Conservation (phyloP, 2,888 invertebrate genomes). For the Erebia ligea region DNA sequence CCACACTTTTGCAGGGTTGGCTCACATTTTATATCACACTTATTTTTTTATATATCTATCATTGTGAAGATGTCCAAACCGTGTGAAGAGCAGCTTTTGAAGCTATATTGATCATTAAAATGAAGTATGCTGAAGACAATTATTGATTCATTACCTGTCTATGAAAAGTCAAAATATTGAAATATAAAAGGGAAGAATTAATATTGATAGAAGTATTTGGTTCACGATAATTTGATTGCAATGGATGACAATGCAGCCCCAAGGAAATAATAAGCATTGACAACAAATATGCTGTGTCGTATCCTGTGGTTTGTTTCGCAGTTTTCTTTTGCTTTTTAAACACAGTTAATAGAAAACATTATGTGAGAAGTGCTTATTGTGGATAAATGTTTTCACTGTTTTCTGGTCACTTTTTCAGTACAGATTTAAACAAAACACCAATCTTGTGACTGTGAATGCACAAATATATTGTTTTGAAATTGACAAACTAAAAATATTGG, state of each 20-base stretch:
- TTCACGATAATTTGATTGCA: not conserved
- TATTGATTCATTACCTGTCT: not conserved
- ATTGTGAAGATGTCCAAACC: constrained; percentile 52
- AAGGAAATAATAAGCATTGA: constrained; percentile 3
- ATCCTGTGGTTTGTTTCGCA: constrained; percentile 33
- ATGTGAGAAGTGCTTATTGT: constrained; percentile 48
- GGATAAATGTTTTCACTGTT: constrained; percentile 64
- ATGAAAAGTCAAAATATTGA: constrained; percentile 1
- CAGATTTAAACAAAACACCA: constrained; percentile 69
- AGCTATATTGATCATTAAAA: not conserved
- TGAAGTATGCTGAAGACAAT: not conserved
- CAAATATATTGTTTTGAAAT: constrained; percentile 50
- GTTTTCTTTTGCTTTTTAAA: constrained; percentile 33
- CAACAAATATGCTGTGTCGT: constrained; percentile 6
- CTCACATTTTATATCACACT: constrained; percentile 52
- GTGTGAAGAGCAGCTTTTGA: not conserved
- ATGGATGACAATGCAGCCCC: constrained; percentile 6
- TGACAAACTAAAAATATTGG: constrained; percentile 47
- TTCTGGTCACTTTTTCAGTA: constrained; percentile 79
- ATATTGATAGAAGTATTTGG: not conserved
- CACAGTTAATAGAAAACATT: constrained; percentile 31
- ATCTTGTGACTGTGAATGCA: constrained; percentile 62
- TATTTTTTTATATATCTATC: constrained; percentile 61
- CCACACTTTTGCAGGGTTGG: constrained; percentile 64
- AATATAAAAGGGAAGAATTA: not conserved